Percentiles rank a stretch among this genome's conserved stretches.
Conservation (phyloP, 2,113 vertebrate species). For the Clarias macrocephalus region DNA sequence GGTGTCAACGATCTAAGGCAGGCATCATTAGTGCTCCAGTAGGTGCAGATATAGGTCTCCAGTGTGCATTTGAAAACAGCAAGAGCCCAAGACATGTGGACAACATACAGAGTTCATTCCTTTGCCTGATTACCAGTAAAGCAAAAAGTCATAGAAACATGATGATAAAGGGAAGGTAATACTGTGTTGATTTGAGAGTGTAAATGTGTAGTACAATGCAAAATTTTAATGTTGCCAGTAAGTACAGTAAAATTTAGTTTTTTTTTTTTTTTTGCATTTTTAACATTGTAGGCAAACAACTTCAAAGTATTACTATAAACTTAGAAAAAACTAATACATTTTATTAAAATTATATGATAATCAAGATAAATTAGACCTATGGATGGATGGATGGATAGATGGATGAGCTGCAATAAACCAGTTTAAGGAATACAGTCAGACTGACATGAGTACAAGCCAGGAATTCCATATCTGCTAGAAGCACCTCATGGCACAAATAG, state of each 20-base stretch:
- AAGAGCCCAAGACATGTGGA: not conserved
- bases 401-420: not conserved
- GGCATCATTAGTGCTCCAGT: not conserved
- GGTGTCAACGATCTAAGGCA: not conserved
- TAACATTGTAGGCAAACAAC: not conserved
- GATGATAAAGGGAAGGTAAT: not conserved
- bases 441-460: not conserved
- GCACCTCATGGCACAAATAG: not conserved
- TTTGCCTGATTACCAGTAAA: not conserved
- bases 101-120: not conserved
- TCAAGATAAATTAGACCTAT: not conserved
- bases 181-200: not conserved
- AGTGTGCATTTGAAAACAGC: not conserved
- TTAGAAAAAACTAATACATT: too few species aligned
- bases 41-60: not conserved
- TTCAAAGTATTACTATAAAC: not conserved
- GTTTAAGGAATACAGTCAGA: not conserved
- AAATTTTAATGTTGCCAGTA: not conserved
- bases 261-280: not conserved
- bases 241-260: not conserved
- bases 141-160: not conserved
- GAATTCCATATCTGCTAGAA: not conserved
- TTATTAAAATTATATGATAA: not conserved
- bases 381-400: not conserved
- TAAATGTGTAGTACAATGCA: not conserved